Base-by-base conservation (phyloP, 92 coral and sea anemone species). In the Epizoanthus scotinus region DNA sequence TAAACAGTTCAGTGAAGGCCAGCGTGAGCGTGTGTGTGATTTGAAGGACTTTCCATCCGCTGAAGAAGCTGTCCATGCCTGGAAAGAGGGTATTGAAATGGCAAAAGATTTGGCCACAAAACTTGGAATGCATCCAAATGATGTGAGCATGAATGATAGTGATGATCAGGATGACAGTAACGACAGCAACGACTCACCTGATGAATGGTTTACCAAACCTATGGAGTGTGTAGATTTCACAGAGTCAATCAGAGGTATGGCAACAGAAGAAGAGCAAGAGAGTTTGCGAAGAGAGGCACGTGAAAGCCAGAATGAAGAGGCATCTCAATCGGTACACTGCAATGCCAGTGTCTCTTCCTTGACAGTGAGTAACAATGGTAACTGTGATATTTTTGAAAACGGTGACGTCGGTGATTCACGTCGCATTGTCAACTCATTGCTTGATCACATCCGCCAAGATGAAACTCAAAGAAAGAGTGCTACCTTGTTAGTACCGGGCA, bases 221-320 rank as follows among this genome's bases (percentile, higher is more conserved):
- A 82, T 86, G 86, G 72, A 67, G 38, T 68, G 66, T 68, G 77
- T 86, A 47, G 73, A 82, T 57, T 86, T 86, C 65, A 74, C 75
- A 47, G 71, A 86, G 21, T 86, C 82, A 73, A 61, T 82, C 10
- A 66, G 77, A 24, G 74, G 83, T 57, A 82, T 86, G 86, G 86
- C 71, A 54, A 86, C 86, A 65, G 90, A 86, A 67, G 90, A 86
- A 70, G 90, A 86, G 79, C 83, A 81, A 47, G 83, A 68, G 86
- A 67, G 36, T 59, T 77, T 81, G 65, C 71, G 86, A 82, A 50
- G 67, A 80, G 73, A 86, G 56, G 81, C 75, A 50, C 57, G 55
- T 50, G 67, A 82, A 34, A 40, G 66, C 18, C 40, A 70, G 40
- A 5, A 3, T 40, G 83, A 47, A 68, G 82, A 82, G 13, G 71